Evolutionary conservation across 1,140 invertebrate genomes (phyloP).

Genomic region (Belonocnema kinseyi): DNA sequence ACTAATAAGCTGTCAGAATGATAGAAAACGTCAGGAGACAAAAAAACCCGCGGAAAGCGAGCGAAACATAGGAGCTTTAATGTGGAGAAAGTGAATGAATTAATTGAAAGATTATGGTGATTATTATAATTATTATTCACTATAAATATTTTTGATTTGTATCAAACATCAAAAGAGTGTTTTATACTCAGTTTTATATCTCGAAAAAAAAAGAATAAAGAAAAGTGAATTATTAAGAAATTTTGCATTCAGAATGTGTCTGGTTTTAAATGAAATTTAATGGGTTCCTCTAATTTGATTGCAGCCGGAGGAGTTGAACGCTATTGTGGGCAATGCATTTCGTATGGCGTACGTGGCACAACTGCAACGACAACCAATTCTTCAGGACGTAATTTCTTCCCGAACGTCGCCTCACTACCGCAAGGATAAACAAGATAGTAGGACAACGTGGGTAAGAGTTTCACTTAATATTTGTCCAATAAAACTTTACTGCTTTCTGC

Average conservation of each 20-base stretch:
- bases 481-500: constrained; percentile 33
- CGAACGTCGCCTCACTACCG: constrained; percentile 68
- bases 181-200: too few species aligned
- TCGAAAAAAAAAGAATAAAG: too few species aligned
- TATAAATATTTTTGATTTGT: too few species aligned
- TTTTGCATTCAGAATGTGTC: neutral
- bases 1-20: too few species aligned
- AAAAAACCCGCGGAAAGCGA: too few species aligned
- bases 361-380: constrained; percentile 81
- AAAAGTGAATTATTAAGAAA: too few species aligned
- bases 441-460: constrained; percentile 76
- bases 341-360: constrained; percentile 93
- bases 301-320: constrained; percentile 91
- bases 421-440: constrained; percentile 70
- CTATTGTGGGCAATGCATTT: constrained; percentile 93
- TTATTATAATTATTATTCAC: too few species aligned
- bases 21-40: too few species aligned
- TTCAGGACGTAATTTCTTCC: constrained; percentile 76
- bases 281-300: constrained; percentile 59
- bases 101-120: too few species aligned
- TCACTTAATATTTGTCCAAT: constrained; percentile 34
- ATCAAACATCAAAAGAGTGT: too few species aligned
- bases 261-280: neutral
- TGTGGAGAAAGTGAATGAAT: too few species aligned
- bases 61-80: too few species aligned